Base-by-base conservation (phyloP, 2,797 vertebrate species). In the Loris lydekkerianus region DNA sequence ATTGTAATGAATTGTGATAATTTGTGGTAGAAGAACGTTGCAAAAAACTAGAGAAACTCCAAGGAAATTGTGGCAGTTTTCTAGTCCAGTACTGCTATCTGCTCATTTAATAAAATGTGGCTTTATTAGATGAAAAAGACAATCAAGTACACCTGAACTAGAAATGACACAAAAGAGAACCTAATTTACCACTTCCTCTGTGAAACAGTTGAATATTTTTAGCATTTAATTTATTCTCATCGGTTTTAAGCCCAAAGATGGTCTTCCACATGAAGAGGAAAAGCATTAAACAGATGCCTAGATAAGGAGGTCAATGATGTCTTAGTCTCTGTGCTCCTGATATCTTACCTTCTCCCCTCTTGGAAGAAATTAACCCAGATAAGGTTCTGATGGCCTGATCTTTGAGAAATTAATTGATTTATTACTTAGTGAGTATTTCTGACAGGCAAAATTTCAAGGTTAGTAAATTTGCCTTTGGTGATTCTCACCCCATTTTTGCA, bases 191-290 rank as follows among this genome's bases (percentile, higher is more conserved):
- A 76, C 53, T 86, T 87, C 67, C 56, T 95, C 37, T 67, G 37
- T 37, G 58, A 94, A 90, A 63, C 60, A 81, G 53, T 37, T 60
- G 17, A n/a, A 10, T 73, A 77, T 58, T 82, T 96, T 93, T 89
- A 96, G 40, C 20, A 86, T 91, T 89, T 65, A 65, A 58, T 94
- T 83, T 18, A 92, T 88, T 95, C 70, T 84, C 77, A 43, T 40
- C 89, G 43, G n/a, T 94, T 89, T 94, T 86, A 89, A 96, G 23
- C 10, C 21, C 46, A 88, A 67, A 46, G 34, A 86, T 77, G 76
- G 23, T 69, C 61, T 73, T 34, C 13, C 76, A 58, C 34, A 25
- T 7, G 29, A 82, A 80, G 58, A 89, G 69, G 34, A 76, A 61
- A 83, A 86, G 3, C 5, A 75, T 31, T 77, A 34, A 37, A 31